Evolutionary conservation across 2,113 vertebrate genomes (phyloP), one percentile per base, ranked within the genome.

Genomic region (Chamaetylas fuelleborni): DNA sequence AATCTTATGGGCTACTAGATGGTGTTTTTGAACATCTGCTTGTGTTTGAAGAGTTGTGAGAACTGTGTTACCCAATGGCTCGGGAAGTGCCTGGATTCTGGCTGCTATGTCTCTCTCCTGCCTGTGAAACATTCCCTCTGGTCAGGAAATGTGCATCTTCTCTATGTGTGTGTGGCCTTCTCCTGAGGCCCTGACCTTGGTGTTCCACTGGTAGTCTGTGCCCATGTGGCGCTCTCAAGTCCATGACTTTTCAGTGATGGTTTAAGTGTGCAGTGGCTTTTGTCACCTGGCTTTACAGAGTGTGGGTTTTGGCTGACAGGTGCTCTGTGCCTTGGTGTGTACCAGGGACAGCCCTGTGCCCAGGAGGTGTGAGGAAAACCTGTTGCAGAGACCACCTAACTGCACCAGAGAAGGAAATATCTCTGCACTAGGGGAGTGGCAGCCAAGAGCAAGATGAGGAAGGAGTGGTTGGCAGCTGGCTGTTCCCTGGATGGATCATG

Each of bases 31-130:
- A 77, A 19, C 0, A 6, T 28, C 28, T 71, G 53, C 40, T 42
- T 33, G 29, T 25, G 28, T 58, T 79, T 43, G 36, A 45, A 29
- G 17, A 19, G 14, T 9, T 45, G 11, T 33, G 31, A 67, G 71
- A 47, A 9, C 9, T 4, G 1, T 3, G 2, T 34, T 42, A 33
- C 3, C 17, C 0, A 0, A 2, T 22, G 29, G 11, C n/a, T 65
- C 5, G 5, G 42, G n/a, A 61, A 14, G 28, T 8, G 5, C 1
- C 3, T 10, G 47, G 45, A 36, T 16, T 18, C 14, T 20, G 57
- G 29, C 60, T 70, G 40, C 20, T n/a, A 1, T 0, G 0, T 29
- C 12, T 43, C 38, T 58, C 24, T 86, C 19, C 20, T 40, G 72
- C 19, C 58, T 81, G 42, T 56, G 45, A 17, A 42, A 25, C 1